Base-by-base conservation (phyloP, 2,888 invertebrate species). In the Rhorus exstirpatorius region DNA sequence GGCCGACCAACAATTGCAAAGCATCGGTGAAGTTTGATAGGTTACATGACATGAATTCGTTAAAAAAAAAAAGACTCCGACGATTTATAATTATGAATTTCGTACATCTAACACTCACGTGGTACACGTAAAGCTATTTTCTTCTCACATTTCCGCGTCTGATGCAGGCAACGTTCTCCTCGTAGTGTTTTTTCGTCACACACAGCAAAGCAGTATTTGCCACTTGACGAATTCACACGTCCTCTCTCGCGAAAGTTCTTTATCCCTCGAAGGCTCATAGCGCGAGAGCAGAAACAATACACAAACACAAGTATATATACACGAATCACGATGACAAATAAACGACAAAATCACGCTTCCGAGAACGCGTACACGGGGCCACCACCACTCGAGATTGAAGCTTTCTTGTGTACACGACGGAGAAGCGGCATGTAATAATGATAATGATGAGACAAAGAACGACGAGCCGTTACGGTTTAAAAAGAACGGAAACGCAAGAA, bases 341-440 rank as follows among this genome's bases (percentile, higher is more conserved):
- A 46, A 75, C 49, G 38, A 63, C 49, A 14, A 77, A 60, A 60
- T 78, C 71, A 61, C 75, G 67, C 75, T 76, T 53, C 75, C 79
- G 67, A 35, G 70, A 71, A 58, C 60, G 49, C 65, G 53, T 58
- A 67, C 44, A 51, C 74, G 68, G 44, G 26, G n/a, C n/a, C n/a
- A n/a, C n/a, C n/a, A n/a, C n/a, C n/a, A n/a, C n/a, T 35, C 24
- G 38, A 63, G 49, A 55, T 70, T 74, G 49, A 38, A 24, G 38
- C 17, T 14, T 38, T 58, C 55, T 46, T 26, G 71, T 65, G 46
- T 71, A 51, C 44, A 41, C 75, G 68, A 79, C 58, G 75, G 81
- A 86, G 19, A 55, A 7, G 12, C 84, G 84, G 86, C 87, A 88
- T 86, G 86, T 87, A 89, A 90, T 90, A 91, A 91, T 89, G 88